These are phyloP conservation scores for Ceratosolen solmsi DNA, from an alignment of 1,140 invertebrate genomes.

Conservation along the genomic window DNA sequence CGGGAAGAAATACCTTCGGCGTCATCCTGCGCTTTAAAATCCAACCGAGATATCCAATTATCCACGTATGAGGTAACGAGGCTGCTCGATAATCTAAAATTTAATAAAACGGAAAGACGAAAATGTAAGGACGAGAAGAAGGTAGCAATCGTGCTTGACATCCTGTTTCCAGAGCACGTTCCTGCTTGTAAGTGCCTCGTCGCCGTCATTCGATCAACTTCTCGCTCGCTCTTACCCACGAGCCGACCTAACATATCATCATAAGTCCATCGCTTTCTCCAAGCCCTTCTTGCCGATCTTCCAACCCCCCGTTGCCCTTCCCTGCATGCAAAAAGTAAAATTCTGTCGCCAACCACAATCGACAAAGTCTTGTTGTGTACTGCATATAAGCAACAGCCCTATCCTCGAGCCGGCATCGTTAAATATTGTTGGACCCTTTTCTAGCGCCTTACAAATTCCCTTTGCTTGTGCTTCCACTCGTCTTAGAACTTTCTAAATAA, in stretches of 20 bases:
- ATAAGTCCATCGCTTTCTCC: neutral
- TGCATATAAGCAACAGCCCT: no score
- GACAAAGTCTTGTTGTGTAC: no score
- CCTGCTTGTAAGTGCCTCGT: neutral
- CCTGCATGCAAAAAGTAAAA: neutral
- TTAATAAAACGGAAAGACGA: neutral
- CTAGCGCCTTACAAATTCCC: no score
- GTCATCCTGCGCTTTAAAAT: neutral
- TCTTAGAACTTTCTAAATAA: no score
- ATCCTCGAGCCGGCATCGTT: no score
- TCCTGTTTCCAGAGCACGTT: slow-evolving; percentile 12
- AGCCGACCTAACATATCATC: neutral
- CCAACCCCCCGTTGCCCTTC: neutral
- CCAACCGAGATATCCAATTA: neutral
- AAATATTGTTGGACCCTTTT: no score
- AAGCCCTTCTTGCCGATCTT: neutral
- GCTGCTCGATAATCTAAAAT: neutral
- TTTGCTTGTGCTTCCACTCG: no score
- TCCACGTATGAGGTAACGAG: neutral
- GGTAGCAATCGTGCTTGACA: neutral
- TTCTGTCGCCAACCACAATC: neutral
- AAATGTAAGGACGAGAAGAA: neutral
- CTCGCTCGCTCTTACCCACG: neutral
- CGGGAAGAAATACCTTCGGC: neutral
- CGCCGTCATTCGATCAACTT: neutral